Conservation (phyloP, 1,140 invertebrate genomes). For the Leptinotarsa lineolata region DNA sequence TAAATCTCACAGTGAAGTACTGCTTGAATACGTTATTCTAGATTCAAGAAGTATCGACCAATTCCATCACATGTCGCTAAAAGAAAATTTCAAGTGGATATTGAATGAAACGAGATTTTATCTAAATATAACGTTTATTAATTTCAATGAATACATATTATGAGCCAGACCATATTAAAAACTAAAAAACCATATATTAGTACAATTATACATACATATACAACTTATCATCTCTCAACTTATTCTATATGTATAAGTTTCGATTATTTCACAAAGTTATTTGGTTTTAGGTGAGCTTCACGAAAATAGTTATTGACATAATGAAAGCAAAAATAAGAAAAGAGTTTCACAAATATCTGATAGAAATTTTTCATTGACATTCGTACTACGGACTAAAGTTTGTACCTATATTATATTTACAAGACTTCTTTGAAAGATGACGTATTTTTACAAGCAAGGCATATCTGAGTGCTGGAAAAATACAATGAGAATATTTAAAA, state of each 20-base stretch:
- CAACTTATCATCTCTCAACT: slow-evolving; percentile 38
- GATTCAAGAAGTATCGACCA: too few species aligned
- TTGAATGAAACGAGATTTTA: slow-evolving; percentile 22
- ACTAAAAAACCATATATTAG: slow-evolving; percentile 43
- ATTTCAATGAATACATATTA: slow-evolving; percentile 41
- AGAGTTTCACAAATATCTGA: slow-evolving; percentile 19
- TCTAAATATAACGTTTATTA: slow-evolving; percentile 48
- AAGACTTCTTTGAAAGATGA: slow-evolving; percentile 15
- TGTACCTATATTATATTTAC: slow-evolving; percentile 43
- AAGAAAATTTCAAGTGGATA: not conserved
- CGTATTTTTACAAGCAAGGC: slow-evolving; percentile 8
- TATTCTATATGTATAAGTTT: slow-evolving; percentile 32
- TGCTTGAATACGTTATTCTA: too few species aligned
- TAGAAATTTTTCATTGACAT: slow-evolving; percentile 40
- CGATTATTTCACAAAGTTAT: slow-evolving; percentile 6
- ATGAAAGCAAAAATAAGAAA: not conserved
- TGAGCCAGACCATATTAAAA: slow-evolving; percentile 39
- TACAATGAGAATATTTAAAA: slow-evolving; percentile 9
- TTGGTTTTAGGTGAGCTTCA: slow-evolving; percentile 12
- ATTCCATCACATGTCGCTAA: too few species aligned
- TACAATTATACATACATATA: slow-evolving; percentile 47
- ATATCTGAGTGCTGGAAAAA: slow-evolving; percentile 3
- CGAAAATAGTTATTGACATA: not conserved
- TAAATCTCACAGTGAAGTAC: too few species aligned
- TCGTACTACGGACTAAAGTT: slow-evolving; percentile 34